Percentiles rank a stretch among this genome's conserved stretches.
phyloP scores from a whole-genome alignment of 2,113 vertebrate genomes.

The Micronycteris hirsuta region DNA sequence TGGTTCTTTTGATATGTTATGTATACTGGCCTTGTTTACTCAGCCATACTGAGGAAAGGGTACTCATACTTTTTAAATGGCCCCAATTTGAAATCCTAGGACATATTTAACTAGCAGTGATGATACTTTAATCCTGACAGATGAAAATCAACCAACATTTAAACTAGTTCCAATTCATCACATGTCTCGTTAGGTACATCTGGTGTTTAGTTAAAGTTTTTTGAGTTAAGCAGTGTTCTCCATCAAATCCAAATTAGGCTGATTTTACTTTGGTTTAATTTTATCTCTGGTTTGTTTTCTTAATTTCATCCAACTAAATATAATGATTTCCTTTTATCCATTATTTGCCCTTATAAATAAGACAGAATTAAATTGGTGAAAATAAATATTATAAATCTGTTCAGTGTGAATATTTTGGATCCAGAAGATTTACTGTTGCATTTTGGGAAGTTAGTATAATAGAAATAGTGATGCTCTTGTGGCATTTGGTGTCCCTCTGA shows the following conservation, averaged over 20 bases:
- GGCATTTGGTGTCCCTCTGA: not conserved
- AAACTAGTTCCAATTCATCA: not conserved
- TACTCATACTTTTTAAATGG: not conserved
- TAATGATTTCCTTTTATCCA: not conserved
- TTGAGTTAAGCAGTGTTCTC: not conserved
- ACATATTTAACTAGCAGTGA: not conserved
- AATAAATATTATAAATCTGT: conserved; percentile 16
- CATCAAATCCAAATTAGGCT: not conserved
- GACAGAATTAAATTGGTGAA: not conserved
- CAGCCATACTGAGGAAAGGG: not conserved
- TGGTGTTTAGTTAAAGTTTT: not conserved
- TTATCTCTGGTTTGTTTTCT: not conserved
- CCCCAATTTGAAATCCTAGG: not conserved
- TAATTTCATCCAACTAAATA: not conserved
- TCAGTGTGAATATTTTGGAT: not conserved
- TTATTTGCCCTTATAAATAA: not conserved
- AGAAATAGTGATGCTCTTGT: not conserved
- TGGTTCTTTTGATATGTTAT: conserved; percentile 2
- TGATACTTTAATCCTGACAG: not conserved
- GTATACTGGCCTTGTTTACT: not conserved
- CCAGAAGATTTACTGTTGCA: not conserved
- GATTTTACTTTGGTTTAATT: not conserved
- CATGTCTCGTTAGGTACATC: not conserved
- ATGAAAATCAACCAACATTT: not conserved
- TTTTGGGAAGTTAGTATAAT: not conserved